Conservation (phyloP, 2,888 invertebrate genomes). For the Sicus ferrugineus region DNA sequence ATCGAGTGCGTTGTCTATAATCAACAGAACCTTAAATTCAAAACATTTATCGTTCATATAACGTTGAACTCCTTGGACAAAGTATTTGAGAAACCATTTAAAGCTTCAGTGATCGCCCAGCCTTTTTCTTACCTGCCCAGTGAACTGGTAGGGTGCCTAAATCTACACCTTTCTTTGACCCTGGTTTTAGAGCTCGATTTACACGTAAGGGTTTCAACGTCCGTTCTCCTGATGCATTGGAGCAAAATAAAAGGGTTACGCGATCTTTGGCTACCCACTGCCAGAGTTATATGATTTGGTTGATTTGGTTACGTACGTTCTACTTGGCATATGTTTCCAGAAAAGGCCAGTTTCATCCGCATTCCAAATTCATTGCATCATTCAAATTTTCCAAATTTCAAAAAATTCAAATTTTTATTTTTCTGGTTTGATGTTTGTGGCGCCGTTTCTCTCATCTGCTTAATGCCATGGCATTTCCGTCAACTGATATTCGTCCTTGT, state of each 20-base stretch:
- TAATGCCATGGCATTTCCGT: conserved; percentile 21
- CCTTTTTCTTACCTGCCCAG: conserved; percentile 49
- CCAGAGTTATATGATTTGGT: neutral
- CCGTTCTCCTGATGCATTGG: conserved; percentile 51
- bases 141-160: conserved; percentile 46
- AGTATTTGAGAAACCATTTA: conserved; percentile 43
- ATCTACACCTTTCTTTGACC: conserved; percentile 45
- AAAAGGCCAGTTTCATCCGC: neutral
- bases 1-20: conserved; percentile 40
- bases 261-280: conserved; percentile 43
- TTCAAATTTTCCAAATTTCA: too few relatives aligned
- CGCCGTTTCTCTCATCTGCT: too few relatives aligned
- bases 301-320: neutral
- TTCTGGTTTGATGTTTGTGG: too few relatives aligned
- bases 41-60: conserved; percentile 38
- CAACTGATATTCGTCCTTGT: conserved; percentile 20
- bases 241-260: conserved; percentile 48
- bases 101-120: conserved; percentile 43
- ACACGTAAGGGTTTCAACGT: conserved; percentile 53
- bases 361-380: too few relatives aligned
- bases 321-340: conserved; percentile 7
- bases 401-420: too few relatives aligned
- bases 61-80: conserved; percentile 39
- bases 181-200: conserved; percentile 50
- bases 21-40: conserved; percentile 40